Conservation (phyloP, 1,140 invertebrate species). For the Lucilia cuprina region DNA sequence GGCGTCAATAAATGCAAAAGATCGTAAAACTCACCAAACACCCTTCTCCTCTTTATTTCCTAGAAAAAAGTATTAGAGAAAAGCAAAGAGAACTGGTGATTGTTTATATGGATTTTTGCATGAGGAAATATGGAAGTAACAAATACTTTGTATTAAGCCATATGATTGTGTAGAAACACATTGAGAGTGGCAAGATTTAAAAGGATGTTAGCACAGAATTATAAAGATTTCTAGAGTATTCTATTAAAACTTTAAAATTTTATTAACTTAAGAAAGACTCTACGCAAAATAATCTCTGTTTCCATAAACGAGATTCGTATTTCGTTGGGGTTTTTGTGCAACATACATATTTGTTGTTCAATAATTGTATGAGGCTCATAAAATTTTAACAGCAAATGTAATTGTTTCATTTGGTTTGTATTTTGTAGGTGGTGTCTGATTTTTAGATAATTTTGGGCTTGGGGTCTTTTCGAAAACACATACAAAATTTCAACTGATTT, state of each 20-base stretch:
- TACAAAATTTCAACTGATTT: background rate
- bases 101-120: too few relatives aligned
- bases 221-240: too few relatives aligned
- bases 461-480: background rate
- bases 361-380: conserved; percentile 1
- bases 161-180: too few relatives aligned
- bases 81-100: too few relatives aligned
- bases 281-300: too few relatives aligned
- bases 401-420: background rate
- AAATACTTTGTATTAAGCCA: too few relatives aligned
- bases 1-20: background rate
- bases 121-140: too few relatives aligned
- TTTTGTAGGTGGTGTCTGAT: background rate
- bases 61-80: too few relatives aligned
- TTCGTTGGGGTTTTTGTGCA: background rate
- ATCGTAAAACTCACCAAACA: background rate
- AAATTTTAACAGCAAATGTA: conserved; percentile 14
- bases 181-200: too few relatives aligned
- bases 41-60: background rate
- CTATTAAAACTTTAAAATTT: too few relatives aligned
- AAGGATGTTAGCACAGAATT: too few relatives aligned
- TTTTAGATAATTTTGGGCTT: background rate
- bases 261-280: too few relatives aligned
- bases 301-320: background rate
- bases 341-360: background rate